Base-by-base conservation (phyloP, 2,113 vertebrate species). In the Thunnus maccoyii region DNA sequence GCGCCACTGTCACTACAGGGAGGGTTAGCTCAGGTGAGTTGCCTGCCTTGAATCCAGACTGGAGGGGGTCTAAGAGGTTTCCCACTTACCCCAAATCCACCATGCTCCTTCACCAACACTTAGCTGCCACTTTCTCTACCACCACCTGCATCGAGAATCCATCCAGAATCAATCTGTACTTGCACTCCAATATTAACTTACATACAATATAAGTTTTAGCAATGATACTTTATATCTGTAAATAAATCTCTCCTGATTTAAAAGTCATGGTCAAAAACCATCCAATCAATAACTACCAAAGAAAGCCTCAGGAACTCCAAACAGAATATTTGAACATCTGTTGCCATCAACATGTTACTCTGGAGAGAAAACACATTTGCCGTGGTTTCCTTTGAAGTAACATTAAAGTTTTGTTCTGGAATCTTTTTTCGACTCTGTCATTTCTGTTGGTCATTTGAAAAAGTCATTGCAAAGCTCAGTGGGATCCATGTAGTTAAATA, bases 341-440 rank as follows among this genome's bases (percentile, higher is more conserved):
- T 69, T 85, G 71, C 83, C 61, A 76, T 85, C 71, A 64, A 55
- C 66, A 80, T 82, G 65, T 76, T 80, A 80, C 80, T 74, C 63
- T 69, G 36, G 76, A 58, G 54, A 74, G 64, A 77, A 74, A 80
- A 81, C 70, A 86, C 60, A 81, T 86, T 82, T 79, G 78, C 71
- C 36, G 70, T 76, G 82, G 86, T 78, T 88, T 85, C 18, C 70
- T 82, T 82, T 87, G 74, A 84, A 75, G 69, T 25, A 47, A 61
- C 47, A 78, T 80, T 70, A 32, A 44, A 67, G 72, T 78, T 78
- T 70, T 83, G 64, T 63, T 75, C 65, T 70, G 36, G 22, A 69
- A 9, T 41, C 36, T 41, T 69, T 68, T 75, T 78, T 20, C 16
- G 54, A 46, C 54, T 27, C 15, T 22, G 12, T 66, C 55, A 25